Conservation (phyloP, 2,888 invertebrate genomes). For the Rhaphigaster nebulosa region DNA sequence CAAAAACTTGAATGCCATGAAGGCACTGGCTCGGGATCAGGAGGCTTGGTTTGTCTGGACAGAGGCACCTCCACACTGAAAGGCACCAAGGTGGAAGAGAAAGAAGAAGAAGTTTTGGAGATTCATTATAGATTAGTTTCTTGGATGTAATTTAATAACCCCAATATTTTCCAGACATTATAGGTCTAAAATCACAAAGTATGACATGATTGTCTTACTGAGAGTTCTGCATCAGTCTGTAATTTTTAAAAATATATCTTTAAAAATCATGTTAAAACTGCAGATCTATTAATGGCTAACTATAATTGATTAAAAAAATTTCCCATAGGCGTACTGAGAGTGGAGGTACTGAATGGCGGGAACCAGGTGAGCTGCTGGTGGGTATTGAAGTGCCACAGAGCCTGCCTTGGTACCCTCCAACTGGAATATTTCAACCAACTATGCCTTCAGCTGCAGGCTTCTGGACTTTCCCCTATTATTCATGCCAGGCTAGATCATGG, state of each 20-base stretch:
- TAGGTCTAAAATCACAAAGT: too few relatives aligned
- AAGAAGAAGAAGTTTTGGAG: too few relatives aligned
- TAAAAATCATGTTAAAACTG: background rate
- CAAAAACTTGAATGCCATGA: too few relatives aligned
- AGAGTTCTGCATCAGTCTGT: background rate
- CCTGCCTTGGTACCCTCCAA: slow-evolving; percentile 60
- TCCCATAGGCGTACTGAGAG: slow-evolving; percentile 51
- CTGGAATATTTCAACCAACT: slow-evolving; percentile 55
- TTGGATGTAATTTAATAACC: too few relatives aligned
- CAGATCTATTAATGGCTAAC: background rate
- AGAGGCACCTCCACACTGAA: too few relatives aligned
- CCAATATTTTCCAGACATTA: too few relatives aligned
- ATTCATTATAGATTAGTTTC: too few relatives aligned
- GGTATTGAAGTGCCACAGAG: slow-evolving; percentile 62
- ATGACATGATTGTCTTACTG: background rate
- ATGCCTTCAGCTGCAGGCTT: slow-evolving; percentile 75
- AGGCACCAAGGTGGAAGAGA: too few relatives aligned
- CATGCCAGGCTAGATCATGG: slow-evolving; percentile 85
- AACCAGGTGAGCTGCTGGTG: slow-evolving; percentile 61
- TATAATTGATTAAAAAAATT: background rate
- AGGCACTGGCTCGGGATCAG: too few relatives aligned
- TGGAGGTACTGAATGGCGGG: slow-evolving; percentile 61
- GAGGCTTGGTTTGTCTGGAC: too few relatives aligned
- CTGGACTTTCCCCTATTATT: slow-evolving; percentile 93
- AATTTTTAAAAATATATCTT: background rate